Evolutionary conservation across 2,888 invertebrate species (phyloP).

Genomic region (Odontocolon sp.): DNA sequence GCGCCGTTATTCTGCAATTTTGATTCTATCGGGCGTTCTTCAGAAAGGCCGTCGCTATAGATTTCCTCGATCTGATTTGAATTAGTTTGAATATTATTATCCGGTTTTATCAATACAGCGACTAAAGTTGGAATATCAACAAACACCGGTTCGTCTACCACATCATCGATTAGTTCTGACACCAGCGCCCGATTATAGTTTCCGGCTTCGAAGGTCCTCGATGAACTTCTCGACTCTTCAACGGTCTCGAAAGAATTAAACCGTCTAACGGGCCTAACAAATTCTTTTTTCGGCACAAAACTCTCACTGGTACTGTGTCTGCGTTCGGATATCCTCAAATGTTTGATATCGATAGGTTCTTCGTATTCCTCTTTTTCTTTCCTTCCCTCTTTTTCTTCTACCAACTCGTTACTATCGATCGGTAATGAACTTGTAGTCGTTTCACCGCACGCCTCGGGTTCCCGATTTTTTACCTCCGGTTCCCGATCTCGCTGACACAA

Average conservation of each 20-base stretch:
- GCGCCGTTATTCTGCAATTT: conserved; percentile 59
- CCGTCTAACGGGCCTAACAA: conserved; percentile 48
- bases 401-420: not conserved
- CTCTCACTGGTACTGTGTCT: conserved; percentile 66
- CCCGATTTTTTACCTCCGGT: conserved; percentile 19
- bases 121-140: conserved; percentile 76
- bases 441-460: conserved; percentile 26
- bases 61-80: conserved; percentile 73
- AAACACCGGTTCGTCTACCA: conserved; percentile 71
- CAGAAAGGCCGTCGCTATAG: conserved; percentile 65
- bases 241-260: conserved; percentile 67
- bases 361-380: conserved; percentile 19
- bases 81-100: conserved; percentile 62
- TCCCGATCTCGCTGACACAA: conserved; percentile 60
- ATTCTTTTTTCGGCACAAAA: conserved; percentile 41
- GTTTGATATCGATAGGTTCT: conserved; percentile 15
- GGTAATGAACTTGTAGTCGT: too few relatives aligned
- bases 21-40: conserved; percentile 66
- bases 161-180: conserved; percentile 65
- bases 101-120: conserved; percentile 75
- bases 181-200: conserved; percentile 67
- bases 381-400: not conserved
- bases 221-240: conserved; percentile 38
- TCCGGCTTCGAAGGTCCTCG: conserved; percentile 26
- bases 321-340: conserved; percentile 27